Percentiles rank a stretch among this genome's conserved stretches.
These are phyloP conservation scores for Atherinomorus stipes DNA, from an alignment of 2,113 vertebrate species.

Conservation along the genomic window DNA sequence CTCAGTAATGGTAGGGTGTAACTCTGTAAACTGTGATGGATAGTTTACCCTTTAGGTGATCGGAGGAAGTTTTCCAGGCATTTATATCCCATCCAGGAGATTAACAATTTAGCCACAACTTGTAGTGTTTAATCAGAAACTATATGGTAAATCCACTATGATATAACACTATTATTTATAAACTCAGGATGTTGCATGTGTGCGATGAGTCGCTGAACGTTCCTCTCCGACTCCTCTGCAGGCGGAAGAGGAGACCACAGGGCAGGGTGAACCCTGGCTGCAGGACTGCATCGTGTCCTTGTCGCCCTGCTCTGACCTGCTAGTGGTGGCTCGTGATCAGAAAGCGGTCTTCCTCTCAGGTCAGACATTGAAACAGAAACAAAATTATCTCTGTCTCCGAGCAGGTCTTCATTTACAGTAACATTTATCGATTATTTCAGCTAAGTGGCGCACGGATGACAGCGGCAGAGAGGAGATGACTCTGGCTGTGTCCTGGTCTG, in stretches of 20 bases:
- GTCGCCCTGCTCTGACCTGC: slow-evolving; percentile 94
- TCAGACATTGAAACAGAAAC: slow-evolving; percentile 51
- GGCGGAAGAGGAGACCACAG: slow-evolving; percentile 71
- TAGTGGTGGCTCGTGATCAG: slow-evolving; percentile 93
- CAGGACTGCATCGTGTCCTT: slow-evolving; percentile 93
- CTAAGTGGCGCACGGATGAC: slow-evolving; percentile 93
- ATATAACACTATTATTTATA: not conserved
- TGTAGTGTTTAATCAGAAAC: too few species aligned
- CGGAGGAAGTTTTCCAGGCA: too few species aligned
- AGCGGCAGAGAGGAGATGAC: slow-evolving; percentile 95
- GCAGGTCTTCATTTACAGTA: not conserved
- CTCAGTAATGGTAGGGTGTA: too few species aligned
- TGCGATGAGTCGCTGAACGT: not conserved
- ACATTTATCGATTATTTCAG: slow-evolving; percentile 70
- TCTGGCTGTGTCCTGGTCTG: slow-evolving; percentile 93
- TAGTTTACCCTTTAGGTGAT: too few species aligned
- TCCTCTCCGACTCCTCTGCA: slow-evolving; percentile 23
- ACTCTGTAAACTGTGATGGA: too few species aligned
- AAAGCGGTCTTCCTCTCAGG: slow-evolving; percentile 94
- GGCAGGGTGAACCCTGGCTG: slow-evolving; percentile 87
- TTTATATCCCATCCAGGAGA: too few species aligned
- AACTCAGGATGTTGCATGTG: not conserved
- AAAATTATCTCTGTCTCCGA: not conserved
- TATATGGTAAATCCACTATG: too few species aligned
- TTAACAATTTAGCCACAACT: too few species aligned